Evolutionary conservation across 2,888 invertebrate species (phyloP), one percentile per base, ranked within the genome.

Genomic region (Nasonia oneida): DNA sequence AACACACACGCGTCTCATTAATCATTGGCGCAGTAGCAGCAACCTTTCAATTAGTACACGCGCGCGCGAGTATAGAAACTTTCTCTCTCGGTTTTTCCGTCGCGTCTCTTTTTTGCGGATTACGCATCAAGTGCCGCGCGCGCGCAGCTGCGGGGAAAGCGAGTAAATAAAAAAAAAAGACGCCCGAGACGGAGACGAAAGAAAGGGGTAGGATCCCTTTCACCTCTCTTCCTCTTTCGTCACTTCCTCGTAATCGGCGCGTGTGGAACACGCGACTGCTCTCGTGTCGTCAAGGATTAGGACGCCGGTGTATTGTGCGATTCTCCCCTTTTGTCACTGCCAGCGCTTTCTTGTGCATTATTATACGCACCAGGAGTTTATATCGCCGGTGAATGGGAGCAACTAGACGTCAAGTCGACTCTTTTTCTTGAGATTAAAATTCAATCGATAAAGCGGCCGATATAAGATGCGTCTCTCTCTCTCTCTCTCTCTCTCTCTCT

Each of bases 181-280:
- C 33, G 53, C 4, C 3, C 14, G 61, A 71, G 39, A 37, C 14
- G 50, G 37, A 84, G 74, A 84, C 29, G 53, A 67, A 80, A 83
- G 75, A 84, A 80, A 80, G 75, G 79, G 75, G 75, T 84, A 73
- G 33, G 64, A 67, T 81, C 80, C 76, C 80, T 84, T 84, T 84
- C 84, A 81, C 84, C 84, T 84, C 80, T 80, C 39, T 75, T 76
- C 29, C 53, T 5, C 53, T 5, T 33, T 64, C 39, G 64, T 81
- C 70, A 76, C 70, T 85, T 85, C 61, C 77, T 57, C n/a, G 47
- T 73, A 57, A 76, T 77, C 85, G 75, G 57, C 67, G 74, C 82
- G 78, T 86, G 77, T 64, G 67, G 29, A 33, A 39, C 76, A 73
- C 83, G 75, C 75, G 76, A 78, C 79, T 47, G 6, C 47, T 73